Conservation (phyloP, 92 coral and sea anemone genomes). For the Meandrina meandrites region DNA sequence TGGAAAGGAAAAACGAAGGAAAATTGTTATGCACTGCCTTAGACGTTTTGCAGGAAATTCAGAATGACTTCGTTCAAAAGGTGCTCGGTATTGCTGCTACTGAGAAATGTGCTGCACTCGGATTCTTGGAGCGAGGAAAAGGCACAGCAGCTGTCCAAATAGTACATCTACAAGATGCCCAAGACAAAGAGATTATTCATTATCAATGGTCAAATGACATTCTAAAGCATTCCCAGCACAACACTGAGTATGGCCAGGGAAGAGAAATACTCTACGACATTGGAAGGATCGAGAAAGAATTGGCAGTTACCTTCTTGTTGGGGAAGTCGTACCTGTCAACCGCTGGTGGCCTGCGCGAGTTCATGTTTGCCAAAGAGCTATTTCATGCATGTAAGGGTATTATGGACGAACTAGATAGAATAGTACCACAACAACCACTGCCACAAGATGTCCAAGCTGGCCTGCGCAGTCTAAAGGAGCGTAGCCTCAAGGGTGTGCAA, state of each 20-base stretch:
- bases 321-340: slow-evolving; percentile 81
- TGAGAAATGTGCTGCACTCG: slow-evolving; percentile 72
- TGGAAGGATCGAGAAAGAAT: slow-evolving; percentile 81
- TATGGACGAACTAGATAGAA: slow-evolving; percentile 69
- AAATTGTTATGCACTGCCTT: slow-evolving; percentile 67
- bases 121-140: slow-evolving; percentile 63
- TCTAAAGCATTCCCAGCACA: slow-evolving; percentile 74
- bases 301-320: slow-evolving; percentile 70
- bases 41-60: slow-evolving; percentile 65
- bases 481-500: slow-evolving; percentile 69
- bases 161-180: slow-evolving; percentile 85
- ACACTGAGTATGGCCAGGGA: slow-evolving; percentile 87
- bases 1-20: slow-evolving; percentile 70
- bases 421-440: slow-evolving; percentile 74
- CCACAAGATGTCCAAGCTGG: slow-evolving; percentile 67
- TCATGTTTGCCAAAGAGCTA: slow-evolving; percentile 87
- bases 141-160: slow-evolving; percentile 49
- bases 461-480: slow-evolving; percentile 50
- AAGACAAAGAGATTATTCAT: slow-evolving; percentile 75
- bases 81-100: slow-evolving; percentile 67
- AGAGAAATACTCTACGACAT: slow-evolving; percentile 77
- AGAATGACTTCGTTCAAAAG: slow-evolving; percentile 75
- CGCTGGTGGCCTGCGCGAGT: slow-evolving; percentile 63
- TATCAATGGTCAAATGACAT: slow-evolving; percentile 82
- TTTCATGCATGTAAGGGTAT: slow-evolving; percentile 85